Evolutionary conservation across 2,113 vertebrate species (phyloP).

Genomic region (Lichenostomus cassidix): DNA sequence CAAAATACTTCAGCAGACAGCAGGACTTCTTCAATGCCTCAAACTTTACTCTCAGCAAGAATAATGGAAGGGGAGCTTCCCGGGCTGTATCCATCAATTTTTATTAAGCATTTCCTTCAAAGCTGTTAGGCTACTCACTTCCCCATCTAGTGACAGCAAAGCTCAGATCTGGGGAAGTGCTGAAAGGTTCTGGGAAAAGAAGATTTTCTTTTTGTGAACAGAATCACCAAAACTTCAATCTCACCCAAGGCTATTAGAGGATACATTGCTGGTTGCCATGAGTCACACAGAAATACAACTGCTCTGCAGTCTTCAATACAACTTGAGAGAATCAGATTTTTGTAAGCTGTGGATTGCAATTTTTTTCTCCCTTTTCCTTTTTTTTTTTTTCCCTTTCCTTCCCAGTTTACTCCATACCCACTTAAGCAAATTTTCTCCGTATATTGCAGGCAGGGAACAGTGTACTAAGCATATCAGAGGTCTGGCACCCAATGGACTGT

Average conservation of each 20-base stretch:
- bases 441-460: neutral
- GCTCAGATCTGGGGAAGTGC: neutral
- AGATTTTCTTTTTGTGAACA: neutral
- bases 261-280: constrained; percentile 22
- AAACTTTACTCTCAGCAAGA: constrained; percentile 54
- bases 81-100: constrained; percentile 57
- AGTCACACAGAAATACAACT: constrained; percentile 57
- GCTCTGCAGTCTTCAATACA: constrained; percentile 57
- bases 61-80: constrained; percentile 63
- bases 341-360: constrained; percentile 53
- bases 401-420: neutral
- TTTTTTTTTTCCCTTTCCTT: neutral
- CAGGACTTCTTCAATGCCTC: constrained; percentile 44
- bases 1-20: constrained; percentile 57
- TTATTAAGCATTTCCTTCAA: constrained; percentile 67
- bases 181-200: neutral
- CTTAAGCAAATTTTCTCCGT: constrained; percentile 45
- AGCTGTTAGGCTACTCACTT: constrained; percentile 48
- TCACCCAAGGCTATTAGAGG: constrained; percentile 56
- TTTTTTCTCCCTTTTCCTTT: neutral
- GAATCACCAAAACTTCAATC: constrained; percentile 63
- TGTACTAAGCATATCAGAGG: neutral
- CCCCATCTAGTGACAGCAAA: neutral
- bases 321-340: constrained; percentile 68
- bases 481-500: neutral